Conservation (phyloP, 2,888 invertebrate genomes). For the Cantharis lateralis region DNA sequence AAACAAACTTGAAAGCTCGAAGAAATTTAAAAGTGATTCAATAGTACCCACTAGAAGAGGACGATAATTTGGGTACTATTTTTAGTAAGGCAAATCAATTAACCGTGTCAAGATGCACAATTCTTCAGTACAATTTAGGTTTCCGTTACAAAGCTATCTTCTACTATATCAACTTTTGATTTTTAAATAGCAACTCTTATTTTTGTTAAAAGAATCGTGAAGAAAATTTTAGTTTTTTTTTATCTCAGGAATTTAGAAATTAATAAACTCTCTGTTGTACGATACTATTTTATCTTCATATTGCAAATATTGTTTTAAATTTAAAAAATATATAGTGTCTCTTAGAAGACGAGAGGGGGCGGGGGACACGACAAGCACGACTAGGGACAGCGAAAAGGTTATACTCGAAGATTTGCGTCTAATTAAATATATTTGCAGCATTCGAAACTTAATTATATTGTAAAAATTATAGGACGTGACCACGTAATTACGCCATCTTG, state of each 20-base stretch:
- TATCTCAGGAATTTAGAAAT: background rate
- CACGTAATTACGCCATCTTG: background rate
- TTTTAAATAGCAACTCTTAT: background rate
- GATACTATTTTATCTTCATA: background rate
- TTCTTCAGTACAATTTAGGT: background rate
- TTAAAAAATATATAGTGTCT: background rate
- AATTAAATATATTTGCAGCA: background rate
- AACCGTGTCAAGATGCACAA: background rate
- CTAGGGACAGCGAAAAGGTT: background rate
- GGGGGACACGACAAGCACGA: background rate
- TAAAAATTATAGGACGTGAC: background rate
- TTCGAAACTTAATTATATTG: background rate
- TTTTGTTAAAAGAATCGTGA: background rate
- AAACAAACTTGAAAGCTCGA: background rate
- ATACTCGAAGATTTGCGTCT: background rate
- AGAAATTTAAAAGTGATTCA: background rate
- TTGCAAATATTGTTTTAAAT: background rate
- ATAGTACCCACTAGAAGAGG: background rate
- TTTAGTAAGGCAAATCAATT: background rate
- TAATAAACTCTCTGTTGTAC: background rate
- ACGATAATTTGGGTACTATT: background rate
- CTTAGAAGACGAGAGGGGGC: background rate
- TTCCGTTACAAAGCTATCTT: background rate
- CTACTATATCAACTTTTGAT: background rate
- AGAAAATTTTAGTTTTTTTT: background rate